Evolutionary conservation across 2,888 invertebrate species (phyloP).

Genomic region (Crematogaster levior): DNA sequence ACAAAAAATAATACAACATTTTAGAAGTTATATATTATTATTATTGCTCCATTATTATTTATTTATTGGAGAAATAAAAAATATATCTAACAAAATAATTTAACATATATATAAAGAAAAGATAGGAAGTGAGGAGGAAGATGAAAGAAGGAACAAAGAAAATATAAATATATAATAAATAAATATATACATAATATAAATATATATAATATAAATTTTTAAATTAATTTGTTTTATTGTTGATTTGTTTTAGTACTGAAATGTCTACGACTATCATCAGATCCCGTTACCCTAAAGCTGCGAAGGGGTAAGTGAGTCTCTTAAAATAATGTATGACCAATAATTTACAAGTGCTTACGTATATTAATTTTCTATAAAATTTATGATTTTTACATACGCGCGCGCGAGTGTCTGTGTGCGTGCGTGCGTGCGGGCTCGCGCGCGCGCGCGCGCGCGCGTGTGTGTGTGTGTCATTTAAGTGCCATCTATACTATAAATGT

Average conservation of each 20-base stretch:
- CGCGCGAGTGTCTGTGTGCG: too few relatives aligned
- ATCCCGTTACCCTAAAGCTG: conserved; percentile 95
- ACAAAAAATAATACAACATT: background rate
- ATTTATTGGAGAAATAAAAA: background rate
- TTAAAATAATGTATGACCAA: background rate
- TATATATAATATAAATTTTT: background rate
- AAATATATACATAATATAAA: too few relatives aligned
- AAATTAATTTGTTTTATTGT: conserved; percentile 40
- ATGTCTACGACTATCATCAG: conserved; percentile 96
- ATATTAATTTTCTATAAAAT: background rate
- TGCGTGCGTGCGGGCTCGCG: too few relatives aligned
- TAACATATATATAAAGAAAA: background rate
- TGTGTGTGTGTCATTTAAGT: background rate
- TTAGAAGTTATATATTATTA: background rate
- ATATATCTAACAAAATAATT: background rate
- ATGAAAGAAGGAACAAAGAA: background rate
- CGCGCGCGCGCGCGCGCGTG: too few relatives aligned
- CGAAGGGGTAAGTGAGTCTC: conserved; percentile 92
- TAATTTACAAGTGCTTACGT: background rate
- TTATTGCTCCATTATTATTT: conserved; percentile 10
- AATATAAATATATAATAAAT: background rate
- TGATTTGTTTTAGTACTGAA: conserved; percentile 93
- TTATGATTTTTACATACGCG: background rate
- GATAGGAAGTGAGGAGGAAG: too few relatives aligned
- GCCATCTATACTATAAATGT: background rate